Percentiles rank a stretch among this genome's conserved stretches.
Conservation (phyloP, 2,113 vertebrate genomes). For the Cryptotis parvus region DNA sequence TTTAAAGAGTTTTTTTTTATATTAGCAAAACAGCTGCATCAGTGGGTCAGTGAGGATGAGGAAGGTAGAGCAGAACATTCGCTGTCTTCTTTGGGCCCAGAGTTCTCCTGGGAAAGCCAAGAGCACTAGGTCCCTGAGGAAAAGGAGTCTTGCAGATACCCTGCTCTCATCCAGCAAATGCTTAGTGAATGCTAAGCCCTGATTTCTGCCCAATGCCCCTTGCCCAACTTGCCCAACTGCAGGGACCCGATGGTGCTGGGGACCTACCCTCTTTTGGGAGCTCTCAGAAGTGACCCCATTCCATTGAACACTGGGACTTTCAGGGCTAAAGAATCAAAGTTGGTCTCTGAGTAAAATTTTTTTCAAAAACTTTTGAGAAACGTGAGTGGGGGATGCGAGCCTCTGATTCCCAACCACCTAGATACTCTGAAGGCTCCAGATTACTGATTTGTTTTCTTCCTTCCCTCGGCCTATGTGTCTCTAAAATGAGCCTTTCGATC, state of each 20-base stretch:
- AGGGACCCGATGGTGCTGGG: background rate
- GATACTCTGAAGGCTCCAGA: slow-evolving; percentile 57
- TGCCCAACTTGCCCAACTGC: rapidly evolving
- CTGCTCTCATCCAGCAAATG: too few relatives aligned
- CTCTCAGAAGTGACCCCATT: background rate
- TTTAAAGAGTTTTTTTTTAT: background rate
- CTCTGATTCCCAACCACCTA: slow-evolving; percentile 67
- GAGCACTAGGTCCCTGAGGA: too few relatives aligned
- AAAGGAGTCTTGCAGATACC: too few relatives aligned
- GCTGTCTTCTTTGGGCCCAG: background rate
- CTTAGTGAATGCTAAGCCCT: too few relatives aligned
- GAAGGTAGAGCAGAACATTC: rapidly evolving
- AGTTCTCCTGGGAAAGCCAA: background rate
- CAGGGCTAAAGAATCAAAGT: background rate
- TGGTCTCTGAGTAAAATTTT: background rate
- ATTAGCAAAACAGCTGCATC: background rate
- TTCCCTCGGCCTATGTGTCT: slow-evolving; percentile 74
- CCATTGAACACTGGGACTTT: background rate
- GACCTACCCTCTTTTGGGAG: background rate
- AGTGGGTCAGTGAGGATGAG: background rate
- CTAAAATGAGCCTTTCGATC: slow-evolving; percentile 82
- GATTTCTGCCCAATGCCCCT: background rate
- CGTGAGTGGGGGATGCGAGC: background rate
- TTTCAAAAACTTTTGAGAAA: background rate
- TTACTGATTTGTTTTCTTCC: slow-evolving; percentile 59